These are phyloP conservation scores for Leptoteleia sp. DNA, from an alignment of 1,140 invertebrate genomes.

Conservation along the genomic window DNA sequence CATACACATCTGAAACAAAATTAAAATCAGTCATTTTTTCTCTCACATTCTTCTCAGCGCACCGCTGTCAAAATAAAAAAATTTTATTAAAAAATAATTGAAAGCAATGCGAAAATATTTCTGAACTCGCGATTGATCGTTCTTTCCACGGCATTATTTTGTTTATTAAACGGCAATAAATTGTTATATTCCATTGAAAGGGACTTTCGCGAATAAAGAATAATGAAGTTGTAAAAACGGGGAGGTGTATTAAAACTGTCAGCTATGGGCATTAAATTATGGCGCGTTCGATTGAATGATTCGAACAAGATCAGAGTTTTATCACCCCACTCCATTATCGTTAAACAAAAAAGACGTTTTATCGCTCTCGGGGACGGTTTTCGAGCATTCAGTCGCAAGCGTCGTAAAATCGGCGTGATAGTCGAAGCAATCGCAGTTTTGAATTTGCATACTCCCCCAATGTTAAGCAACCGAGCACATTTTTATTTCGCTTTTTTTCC, in stretches of 20 bases:
- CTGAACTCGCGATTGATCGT: too few species aligned
- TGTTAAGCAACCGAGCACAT: not conserved
- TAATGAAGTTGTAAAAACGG: constrained; percentile 14
- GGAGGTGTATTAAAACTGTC: constrained; percentile 7
- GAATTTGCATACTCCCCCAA: constrained; percentile 7
- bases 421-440: not conserved
- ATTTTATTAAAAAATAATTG: too few species aligned
- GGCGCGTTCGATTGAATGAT: constrained; percentile 18
- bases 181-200: not conserved
- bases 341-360: constrained; percentile 34
- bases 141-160: too few species aligned
- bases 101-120: too few species aligned
- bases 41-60: too few species aligned
- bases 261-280: constrained; percentile 13
- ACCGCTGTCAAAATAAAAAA: too few species aligned
- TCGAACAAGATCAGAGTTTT: constrained; percentile 26
- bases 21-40: too few species aligned
- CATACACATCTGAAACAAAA: too few species aligned
- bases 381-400: not conserved
- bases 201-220: constrained; percentile 4
- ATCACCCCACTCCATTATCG: constrained; percentile 22
- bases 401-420: constrained; percentile 3
- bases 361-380: constrained; percentile 5
- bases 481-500: too few species aligned
- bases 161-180: not conserved